Conservation (phyloP, 2,888 invertebrate genomes). For the Atrina japonica region DNA sequence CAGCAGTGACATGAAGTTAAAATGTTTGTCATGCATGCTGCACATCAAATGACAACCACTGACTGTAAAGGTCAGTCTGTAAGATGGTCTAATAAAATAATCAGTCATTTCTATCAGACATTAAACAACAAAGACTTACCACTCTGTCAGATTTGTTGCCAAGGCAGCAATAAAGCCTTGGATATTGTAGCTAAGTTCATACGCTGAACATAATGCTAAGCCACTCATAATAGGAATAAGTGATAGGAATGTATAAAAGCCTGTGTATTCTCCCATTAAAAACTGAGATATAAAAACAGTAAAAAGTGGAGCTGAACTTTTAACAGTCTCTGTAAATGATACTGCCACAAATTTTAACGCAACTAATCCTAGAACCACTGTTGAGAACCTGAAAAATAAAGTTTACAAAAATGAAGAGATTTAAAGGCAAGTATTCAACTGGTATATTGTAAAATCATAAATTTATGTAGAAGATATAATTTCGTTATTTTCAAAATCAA, state of each 20-base stretch:
- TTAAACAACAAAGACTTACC: constrained; percentile 78
- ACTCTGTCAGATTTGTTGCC: constrained; percentile 90
- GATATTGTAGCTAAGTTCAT: constrained; percentile 88
- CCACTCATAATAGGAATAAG: constrained; percentile 90
- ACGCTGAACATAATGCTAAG: constrained; percentile 88
- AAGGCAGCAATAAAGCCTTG: constrained; percentile 88
- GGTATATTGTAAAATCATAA: constrained; percentile 6
- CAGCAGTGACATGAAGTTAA: no score
- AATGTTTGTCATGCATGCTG: no score
- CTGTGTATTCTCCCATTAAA: constrained; percentile 79
- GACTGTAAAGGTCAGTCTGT: no score
- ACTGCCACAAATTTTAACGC: constrained; percentile 90
- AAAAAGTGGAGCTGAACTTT: constrained; percentile 90
- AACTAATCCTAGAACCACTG: constrained; percentile 87
- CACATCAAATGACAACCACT: no score
- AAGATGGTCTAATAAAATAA: no score
- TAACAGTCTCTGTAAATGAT: constrained; percentile 90
- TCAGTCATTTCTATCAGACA: no score
- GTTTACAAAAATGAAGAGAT: background rate
- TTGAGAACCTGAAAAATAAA: constrained; percentile 84
- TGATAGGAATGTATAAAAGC: constrained; percentile 85
- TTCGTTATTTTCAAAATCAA: background rate
- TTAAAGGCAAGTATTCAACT: no score
- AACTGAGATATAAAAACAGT: constrained; percentile 88
- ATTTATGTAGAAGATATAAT: background rate